Evolutionary conservation across 2,888 invertebrate genomes (phyloP), one percentile per base, ranked within the genome.

Genomic region (Pseudoips prasinana): DNA sequence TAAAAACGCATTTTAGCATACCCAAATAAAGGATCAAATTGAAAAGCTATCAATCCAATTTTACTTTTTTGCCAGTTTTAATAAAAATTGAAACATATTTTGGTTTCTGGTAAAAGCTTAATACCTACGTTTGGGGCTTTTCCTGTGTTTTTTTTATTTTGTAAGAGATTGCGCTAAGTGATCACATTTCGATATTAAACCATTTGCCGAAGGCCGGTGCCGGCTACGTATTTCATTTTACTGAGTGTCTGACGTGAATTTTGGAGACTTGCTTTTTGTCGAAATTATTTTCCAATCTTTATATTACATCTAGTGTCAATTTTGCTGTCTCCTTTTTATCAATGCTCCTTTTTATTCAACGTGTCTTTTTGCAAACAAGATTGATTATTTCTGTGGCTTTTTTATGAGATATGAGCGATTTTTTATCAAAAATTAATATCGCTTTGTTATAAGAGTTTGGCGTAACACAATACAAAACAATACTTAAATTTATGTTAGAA

Each of bases 171-270:
- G 84, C 85, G 84, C 87, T 87, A 88, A 87, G 87, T 88, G 87
- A 88, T 86, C 87, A 87, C 88, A 87, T 88, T 88, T 87, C 87
- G 87, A 87, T 88, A 88, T 88, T 87, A 87, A 86, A 85, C 86
- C 87, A 85, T 87, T 87, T 86, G 82, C 82, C 77, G 83, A 81
- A 82, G 84, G 84, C 84, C 85, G 69, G 83, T 78, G 75, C 79
- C 71, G 81, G 80, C 79, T 79, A 81, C 86, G 86, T 86, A 87
- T 88, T 87, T 88, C 88, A 88, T 88, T 88, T 87, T 77, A 85
- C 85, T 87, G 86, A 88, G 87, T 88, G 87, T 86, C 78, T 77
- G 85, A 80, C 78, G 77, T 78, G 83, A 85, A 80, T 79, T 84
- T 83, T 73, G 75, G 79, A 81, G 80, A 81, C 82, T 85, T 76